Conservation (phyloP, 2,888 invertebrate genomes). For the Octodonta nipae region DNA sequence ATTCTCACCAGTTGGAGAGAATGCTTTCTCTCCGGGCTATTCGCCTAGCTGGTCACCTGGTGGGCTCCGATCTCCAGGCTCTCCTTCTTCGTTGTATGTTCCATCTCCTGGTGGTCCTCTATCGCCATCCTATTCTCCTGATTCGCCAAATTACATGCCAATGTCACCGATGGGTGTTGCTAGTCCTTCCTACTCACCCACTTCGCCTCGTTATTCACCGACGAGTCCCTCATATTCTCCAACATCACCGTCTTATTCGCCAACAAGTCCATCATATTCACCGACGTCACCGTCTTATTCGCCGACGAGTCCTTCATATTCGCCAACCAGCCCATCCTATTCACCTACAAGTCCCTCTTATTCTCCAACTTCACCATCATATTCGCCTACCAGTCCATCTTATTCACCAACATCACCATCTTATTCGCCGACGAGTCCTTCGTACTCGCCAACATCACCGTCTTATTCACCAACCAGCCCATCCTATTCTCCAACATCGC, state of each 20-base stretch:
- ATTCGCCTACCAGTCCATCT: conserved; percentile 60
- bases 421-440: conserved; percentile 72
- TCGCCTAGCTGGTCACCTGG: too few species aligned
- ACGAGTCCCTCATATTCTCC: conserved; percentile 71
- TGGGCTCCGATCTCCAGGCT: conserved; percentile 69
- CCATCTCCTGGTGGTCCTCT: conserved; percentile 44
- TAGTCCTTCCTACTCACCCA: conserved; percentile 60
- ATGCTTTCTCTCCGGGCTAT: conserved; percentile 57
- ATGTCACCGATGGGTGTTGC: conserved; percentile 52
- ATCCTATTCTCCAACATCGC: conserved; percentile 60
- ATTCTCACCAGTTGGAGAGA: conserved; percentile 48
- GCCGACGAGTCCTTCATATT: conserved; percentile 41
- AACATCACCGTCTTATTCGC: conserved; percentile 69
- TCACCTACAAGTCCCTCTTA: conserved; percentile 60
- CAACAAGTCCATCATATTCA: conserved; percentile 70
- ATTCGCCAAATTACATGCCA: conserved; percentile 38
- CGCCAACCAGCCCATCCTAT: conserved; percentile 43
- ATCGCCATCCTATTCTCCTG: conserved; percentile 51
- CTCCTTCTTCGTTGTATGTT: conserved; percentile 70
- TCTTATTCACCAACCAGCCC: conserved; percentile 57
- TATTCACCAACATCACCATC: conserved; percentile 68
- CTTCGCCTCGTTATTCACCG: conserved; percentile 55
- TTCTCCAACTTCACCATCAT: conserved; percentile 57
- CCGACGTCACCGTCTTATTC: conserved; percentile 56
- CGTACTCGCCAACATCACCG: conserved; percentile 53